Conservation (phyloP, 2,113 vertebrate genomes). For the Callithrix jacchus region DNA sequence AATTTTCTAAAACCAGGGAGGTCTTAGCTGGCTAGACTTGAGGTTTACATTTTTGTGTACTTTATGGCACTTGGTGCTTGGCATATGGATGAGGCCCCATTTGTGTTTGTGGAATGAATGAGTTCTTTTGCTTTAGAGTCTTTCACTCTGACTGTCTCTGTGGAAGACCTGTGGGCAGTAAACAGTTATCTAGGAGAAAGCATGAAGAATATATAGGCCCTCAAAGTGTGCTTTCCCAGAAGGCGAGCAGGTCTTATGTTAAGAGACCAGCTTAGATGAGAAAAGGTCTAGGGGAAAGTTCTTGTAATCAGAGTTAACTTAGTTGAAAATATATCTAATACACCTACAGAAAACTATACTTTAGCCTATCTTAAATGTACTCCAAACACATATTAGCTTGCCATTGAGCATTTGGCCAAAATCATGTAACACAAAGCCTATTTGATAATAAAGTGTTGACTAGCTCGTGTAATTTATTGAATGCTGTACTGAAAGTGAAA, state of each 20-base stretch:
- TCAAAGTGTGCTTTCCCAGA: background rate
- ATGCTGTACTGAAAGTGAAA: background rate
- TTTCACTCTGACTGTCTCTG: background rate
- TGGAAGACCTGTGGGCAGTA: background rate
- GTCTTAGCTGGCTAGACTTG: background rate
- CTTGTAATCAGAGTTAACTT: background rate
- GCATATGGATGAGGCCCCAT: background rate
- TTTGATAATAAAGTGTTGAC: background rate
- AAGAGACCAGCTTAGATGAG: background rate
- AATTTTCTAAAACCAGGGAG: background rate
- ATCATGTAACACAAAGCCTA: background rate
- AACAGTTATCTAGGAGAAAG: background rate
- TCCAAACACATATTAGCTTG: background rate
- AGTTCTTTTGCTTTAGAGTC: background rate
- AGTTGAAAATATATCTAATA: background rate
- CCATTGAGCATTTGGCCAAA: background rate
- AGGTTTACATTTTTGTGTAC: background rate
- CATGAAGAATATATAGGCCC: background rate
- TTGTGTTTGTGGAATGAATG: background rate
- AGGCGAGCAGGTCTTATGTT: background rate
- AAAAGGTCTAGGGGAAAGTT: background rate
- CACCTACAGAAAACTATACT: background rate
- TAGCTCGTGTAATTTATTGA: background rate
- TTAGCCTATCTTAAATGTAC: background rate
- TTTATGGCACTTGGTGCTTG: background rate